Base-by-base conservation (phyloP, 2,797 vertebrate genomes). In the Macrochelys suwanniensis region DNA sequence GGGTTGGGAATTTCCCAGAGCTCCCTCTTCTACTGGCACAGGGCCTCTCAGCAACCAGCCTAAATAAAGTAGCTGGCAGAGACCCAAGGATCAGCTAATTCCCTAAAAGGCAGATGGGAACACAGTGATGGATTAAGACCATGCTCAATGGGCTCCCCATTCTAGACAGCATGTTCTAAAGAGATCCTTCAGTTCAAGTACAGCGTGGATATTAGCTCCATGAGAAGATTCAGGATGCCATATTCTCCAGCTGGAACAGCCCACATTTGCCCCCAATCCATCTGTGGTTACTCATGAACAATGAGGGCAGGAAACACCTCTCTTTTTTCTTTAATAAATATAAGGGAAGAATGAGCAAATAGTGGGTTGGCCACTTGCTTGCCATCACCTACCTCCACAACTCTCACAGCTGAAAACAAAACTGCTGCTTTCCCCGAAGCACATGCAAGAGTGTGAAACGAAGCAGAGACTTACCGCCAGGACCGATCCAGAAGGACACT, bases 401-500 rank as follows among this genome's bases (percentile, higher is more conserved):
- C 7, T 33, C 28, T 2, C 59, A 37, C 16, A 28, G 49, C 81
- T 88, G 77, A 26, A 74, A 53, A 79, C 56, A 82, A 93, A 88
- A 87, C 25, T 42, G 79, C 10, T 56, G 37, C 33, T 81, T 9
- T 33, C 53, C 82, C 42, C 57, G 65, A 80, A 21, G n/a, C 51
- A 11, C 17, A 37, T 89, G 42, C 53, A 80, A 93, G 50, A 28
- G 9, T 53, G 54, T 12, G 65, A 59, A 79, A 42, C 7, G 59
- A 93, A 95, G 25, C 45, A 88, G 87, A 92, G 57, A 97, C 97
- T 98, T 89, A 98, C 98, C 94, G 96, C 53, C 68, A 97, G 97
- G 76, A 97, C 93, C 8, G 97, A 96, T 96, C 97, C 97, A 6
- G 68, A 1, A 85, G 98, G 97, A 93, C 98, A 98, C 89, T 97